phyloP scores from a whole-genome alignment of 2,113 vertebrate genomes.

The Gasterosteus nipponicus region DNA sequence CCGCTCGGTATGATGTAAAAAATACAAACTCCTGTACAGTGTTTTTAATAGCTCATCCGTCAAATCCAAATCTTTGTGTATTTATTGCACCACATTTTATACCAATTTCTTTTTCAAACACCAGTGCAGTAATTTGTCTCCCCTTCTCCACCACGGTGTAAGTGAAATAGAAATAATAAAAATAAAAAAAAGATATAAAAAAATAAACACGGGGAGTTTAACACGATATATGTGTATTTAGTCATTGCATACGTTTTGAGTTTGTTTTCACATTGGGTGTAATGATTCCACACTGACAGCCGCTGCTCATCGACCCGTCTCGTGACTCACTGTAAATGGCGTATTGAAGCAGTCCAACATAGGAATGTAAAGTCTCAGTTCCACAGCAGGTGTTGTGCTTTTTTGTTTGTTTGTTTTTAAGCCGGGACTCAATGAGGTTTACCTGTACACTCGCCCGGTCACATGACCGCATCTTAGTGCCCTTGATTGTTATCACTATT shows the following conservation, averaged over 20 bases:
- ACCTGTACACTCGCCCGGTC: constrained; percentile 24
- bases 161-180: constrained; percentile 53
- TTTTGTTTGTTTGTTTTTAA: constrained; percentile 12
- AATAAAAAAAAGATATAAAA: constrained; percentile 47
- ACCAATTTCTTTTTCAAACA: constrained; percentile 74
- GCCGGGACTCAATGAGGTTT: constrained; percentile 40
- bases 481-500: neutral
- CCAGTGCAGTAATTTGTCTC: constrained; percentile 73
- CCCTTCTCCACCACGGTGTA: constrained; percentile 45
- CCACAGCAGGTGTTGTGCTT: constrained; percentile 40
- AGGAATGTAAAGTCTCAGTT: constrained; percentile 59
- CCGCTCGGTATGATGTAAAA: constrained; percentile 71
- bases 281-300: constrained; percentile 77
- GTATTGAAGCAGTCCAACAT: constrained; percentile 64
- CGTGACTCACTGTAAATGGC: constrained; percentile 68
- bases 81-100: constrained; percentile 79
- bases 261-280: constrained; percentile 64
- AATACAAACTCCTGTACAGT: constrained; percentile 77
- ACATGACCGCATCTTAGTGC: constrained; percentile 13
- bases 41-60: constrained; percentile 80
- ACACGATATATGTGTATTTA: constrained; percentile 67
- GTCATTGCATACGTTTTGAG: constrained; percentile 44
- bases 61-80: constrained; percentile 72
- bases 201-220: constrained; percentile 57
- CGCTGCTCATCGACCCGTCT: constrained; percentile 63